A percentile compares a stretch with the other conserved stretches of the same genome.
Conservation (phyloP, 2,888 invertebrate genomes). For the Dynastes grantii region DNA sequence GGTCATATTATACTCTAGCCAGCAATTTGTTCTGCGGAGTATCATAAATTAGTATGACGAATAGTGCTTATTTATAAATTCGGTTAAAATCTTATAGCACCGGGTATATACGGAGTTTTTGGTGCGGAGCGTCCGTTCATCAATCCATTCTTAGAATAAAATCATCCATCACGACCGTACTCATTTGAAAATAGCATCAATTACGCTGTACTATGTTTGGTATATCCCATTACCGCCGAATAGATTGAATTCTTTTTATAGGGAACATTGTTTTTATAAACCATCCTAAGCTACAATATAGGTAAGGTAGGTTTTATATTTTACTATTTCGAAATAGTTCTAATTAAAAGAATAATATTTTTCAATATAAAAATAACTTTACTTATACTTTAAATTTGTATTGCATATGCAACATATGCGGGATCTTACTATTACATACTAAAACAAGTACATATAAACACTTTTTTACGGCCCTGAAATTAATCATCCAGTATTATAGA, state of each 20-base stretch:
- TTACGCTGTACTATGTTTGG: slow-evolving; percentile 5
- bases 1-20: not conserved
- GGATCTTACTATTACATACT: not conserved
- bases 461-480: slow-evolving; percentile 20
- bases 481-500: slow-evolving; percentile 29
- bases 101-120: not conserved
- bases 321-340: no score
- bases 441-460: not conserved
- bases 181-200: slow-evolving; percentile 31
- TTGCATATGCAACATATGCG: not conserved
- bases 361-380: not conserved
- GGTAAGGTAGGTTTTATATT: no score
- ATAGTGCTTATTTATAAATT: slow-evolving; percentile 34
- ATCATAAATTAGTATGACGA: slow-evolving; percentile 40
- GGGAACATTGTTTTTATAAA: slow-evolving; percentile 3
- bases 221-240: not conserved
- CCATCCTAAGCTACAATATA: not conserved
- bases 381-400: not conserved
- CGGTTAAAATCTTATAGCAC: slow-evolving; percentile 29
- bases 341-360: not conserved
- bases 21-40: slow-evolving; percentile 26
- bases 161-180: slow-evolving; percentile 23
- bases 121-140: not conserved
- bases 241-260: slow-evolving; percentile 14
- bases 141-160: slow-evolving; percentile 37